phyloP scores from a whole-genome alignment of 2,113 vertebrate genomes.

The Benitochromis conjunctus region DNA sequence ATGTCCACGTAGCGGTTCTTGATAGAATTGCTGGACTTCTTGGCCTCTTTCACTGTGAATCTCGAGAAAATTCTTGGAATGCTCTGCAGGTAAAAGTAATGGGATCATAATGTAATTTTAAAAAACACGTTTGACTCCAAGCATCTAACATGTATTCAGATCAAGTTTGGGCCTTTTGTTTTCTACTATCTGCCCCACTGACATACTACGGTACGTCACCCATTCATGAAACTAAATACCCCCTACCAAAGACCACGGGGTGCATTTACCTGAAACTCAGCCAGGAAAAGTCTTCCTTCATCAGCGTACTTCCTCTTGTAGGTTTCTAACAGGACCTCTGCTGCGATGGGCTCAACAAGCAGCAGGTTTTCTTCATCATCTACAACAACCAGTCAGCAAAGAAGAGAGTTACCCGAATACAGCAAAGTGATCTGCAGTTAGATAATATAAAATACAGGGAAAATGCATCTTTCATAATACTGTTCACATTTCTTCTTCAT shows the following conservation, averaged over 20 bases:
- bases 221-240: neutral
- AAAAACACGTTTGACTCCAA: neutral
- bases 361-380: slow-evolving; percentile 83
- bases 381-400: slow-evolving; percentile 20
- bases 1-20: slow-evolving; percentile 98
- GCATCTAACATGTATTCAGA: neutral
- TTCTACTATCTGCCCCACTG: too few relatives aligned
- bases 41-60: slow-evolving; percentile 86
- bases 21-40: slow-evolving; percentile 79
- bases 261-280: slow-evolving; percentile 88
- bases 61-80: slow-evolving; percentile 90
- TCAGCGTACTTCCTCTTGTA: slow-evolving; percentile 93
- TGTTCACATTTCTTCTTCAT: too few relatives aligned
- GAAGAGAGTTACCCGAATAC: neutral
- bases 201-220: too few relatives aligned
- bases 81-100: slow-evolving; percentile 74
- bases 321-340: slow-evolving; percentile 79
- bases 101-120: neutral
- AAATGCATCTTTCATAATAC: neutral
- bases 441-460: neutral
- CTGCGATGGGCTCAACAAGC: slow-evolving; percentile 85
- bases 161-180: neutral
- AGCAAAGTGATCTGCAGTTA: neutral
- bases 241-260: accelerated
- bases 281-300: slow-evolving; percentile 90